These are phyloP conservation scores for Epizoanthus scotinus DNA, from an alignment of 92 coral and sea anemone species.

Conservation along the genomic window DNA sequence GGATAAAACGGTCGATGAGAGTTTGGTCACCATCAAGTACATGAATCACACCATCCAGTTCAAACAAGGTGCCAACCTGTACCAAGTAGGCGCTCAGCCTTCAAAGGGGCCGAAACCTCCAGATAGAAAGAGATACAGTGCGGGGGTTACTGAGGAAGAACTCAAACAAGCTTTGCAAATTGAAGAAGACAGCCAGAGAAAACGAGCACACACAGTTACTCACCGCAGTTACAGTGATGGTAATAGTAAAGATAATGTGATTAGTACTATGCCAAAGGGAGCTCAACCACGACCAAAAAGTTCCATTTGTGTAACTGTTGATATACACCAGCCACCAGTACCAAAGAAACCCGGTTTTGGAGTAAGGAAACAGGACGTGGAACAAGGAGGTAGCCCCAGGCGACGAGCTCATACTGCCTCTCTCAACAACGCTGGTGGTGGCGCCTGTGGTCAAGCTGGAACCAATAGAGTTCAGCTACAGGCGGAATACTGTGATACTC, in stretches of 20 bases:
- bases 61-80: slow-evolving; percentile 37
- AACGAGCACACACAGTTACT: slow-evolving; percentile 22
- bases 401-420: slow-evolving; percentile 1
- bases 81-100: slow-evolving; percentile 25
- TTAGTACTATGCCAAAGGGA: too few species aligned
- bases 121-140: too few species aligned
- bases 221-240: slow-evolving; percentile 22
- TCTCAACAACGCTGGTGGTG: slow-evolving; percentile 3
- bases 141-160: slow-evolving; percentile 16
- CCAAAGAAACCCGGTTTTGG: not conserved
- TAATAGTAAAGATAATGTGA: not conserved
- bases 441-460: not conserved
- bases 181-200: not conserved
- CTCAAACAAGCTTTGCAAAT: slow-evolving; percentile 24
- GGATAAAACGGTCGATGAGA: slow-evolving; percentile 40
- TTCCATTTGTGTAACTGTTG: slow-evolving; percentile 29
- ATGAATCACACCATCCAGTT: slow-evolving; percentile 44
- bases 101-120: not conserved
- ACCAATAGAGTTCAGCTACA: not conserved
- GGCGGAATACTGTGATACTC: not conserved
- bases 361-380: not conserved
- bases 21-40: slow-evolving; percentile 40
- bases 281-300: slow-evolving; percentile 11
- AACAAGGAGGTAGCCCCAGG: not conserved
- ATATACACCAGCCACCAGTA: slow-evolving; percentile 25